A percentile compares a stretch with the other conserved stretches of the same genome.
Conservation (phyloP, 2,797 vertebrate species). For the Amblyopsis hoosieri region DNA sequence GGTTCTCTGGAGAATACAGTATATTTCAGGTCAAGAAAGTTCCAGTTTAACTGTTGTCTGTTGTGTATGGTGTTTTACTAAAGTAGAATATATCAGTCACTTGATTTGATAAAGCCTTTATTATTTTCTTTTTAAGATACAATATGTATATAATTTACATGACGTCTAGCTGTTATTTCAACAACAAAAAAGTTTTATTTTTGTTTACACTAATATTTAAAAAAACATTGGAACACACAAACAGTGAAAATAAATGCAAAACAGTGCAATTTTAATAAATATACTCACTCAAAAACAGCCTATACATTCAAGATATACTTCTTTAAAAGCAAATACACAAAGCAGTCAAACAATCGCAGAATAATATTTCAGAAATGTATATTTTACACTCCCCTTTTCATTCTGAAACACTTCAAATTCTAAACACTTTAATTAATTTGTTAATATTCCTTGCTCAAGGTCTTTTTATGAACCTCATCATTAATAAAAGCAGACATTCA, state of each 20-base stretch:
- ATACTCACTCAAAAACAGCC: not conserved
- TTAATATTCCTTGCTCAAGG: constrained; percentile 91
- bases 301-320: not conserved
- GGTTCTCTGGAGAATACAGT: constrained; percentile 42
- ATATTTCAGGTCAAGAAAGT: constrained; percentile 48
- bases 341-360: constrained; percentile 36
- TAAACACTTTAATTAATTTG: constrained; percentile 83
- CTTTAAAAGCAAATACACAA: not conserved
- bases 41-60: constrained; percentile 30
- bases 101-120: not conserved
- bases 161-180: not conserved
- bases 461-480: constrained; percentile 92
- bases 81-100: not conserved
- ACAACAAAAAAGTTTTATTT: not conserved
- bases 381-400: constrained; percentile 50
- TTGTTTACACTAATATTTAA: not conserved
- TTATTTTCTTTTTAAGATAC: not conserved
- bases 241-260: too few species aligned
- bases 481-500: constrained; percentile 98
- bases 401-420: constrained; percentile 41
- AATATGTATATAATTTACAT: not conserved
- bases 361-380: constrained; percentile 29
- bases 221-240: not conserved
- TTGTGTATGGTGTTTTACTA: constrained; percentile 1
- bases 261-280: too few species aligned